phyloP scores from a whole-genome alignment of 2,113 vertebrate genomes.

The Salvator merianae region DNA sequence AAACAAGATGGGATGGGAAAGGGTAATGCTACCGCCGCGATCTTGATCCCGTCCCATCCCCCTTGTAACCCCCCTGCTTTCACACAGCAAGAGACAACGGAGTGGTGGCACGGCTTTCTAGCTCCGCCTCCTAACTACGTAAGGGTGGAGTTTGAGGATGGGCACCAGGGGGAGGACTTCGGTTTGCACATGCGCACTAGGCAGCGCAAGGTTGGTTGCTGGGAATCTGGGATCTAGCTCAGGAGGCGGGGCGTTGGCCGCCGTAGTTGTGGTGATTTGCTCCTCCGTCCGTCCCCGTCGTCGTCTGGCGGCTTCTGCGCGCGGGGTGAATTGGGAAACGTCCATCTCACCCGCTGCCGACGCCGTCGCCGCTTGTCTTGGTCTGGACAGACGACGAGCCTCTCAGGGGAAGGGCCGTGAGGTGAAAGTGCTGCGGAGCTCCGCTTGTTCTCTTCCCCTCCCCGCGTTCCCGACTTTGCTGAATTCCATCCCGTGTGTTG shows the following conservation, averaged over 20 bases:
- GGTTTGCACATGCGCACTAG: not conserved
- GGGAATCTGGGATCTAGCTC: not conserved
- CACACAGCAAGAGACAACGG: too few species aligned
- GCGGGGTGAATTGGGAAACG: not conserved
- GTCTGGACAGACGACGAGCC: not conserved
- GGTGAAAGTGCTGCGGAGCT: not conserved
- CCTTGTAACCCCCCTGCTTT: too few species aligned
- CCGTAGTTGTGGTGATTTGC: not conserved
- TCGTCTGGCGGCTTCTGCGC: not conserved
- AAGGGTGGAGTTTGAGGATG: accelerated
- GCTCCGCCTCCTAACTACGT: not conserved
- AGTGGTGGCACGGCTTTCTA: too few species aligned
- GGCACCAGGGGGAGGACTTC: too few species aligned
- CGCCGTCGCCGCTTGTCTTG: not conserved
- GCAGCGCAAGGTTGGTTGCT: not conserved
- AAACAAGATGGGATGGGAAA: too few species aligned
- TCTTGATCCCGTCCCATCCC: too few species aligned
- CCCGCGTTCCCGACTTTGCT: not conserved
- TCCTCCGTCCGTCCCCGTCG: not conserved
- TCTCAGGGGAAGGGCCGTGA: not conserved
- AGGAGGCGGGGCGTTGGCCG: not conserved
- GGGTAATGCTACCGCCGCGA: too few species aligned
- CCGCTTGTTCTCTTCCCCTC: not conserved
- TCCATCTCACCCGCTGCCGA: not conserved
- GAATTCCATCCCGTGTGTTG: not conserved